Conservation (phyloP, 2,113 vertebrate species). For the Hippocampus guttulatus region DNA sequence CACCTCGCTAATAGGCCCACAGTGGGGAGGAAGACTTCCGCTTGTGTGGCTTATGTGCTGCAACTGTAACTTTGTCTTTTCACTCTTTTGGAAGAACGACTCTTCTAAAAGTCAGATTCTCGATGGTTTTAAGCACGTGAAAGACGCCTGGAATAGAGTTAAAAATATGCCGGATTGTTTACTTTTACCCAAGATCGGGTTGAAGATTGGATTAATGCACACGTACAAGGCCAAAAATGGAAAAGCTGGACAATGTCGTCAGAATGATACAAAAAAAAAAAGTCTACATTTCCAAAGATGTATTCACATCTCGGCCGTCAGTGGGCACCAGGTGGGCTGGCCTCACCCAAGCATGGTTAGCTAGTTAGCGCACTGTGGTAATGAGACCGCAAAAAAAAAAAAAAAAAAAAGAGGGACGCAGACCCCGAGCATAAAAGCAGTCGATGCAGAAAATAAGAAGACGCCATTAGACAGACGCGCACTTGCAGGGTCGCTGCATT, state of each 20-base stretch:
- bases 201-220: no score
- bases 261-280: background rate
- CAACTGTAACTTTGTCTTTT: conserved; percentile 49
- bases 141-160: conserved; percentile 46
- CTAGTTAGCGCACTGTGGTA: conserved; percentile 71
- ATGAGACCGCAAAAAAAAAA: conserved; percentile 57
- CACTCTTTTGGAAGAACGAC: conserved; percentile 37
- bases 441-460: conserved; percentile 81
- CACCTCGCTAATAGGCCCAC: conserved; percentile 69
- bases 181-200: no score
- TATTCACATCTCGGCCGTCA: background rate
- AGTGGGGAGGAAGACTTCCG: conserved; percentile 54
- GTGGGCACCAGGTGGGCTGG: conserved; percentile 72
- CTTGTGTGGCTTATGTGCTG: conserved; percentile 42
- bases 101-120: conserved; percentile 44
- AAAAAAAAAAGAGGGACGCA: conserved; percentile 55
- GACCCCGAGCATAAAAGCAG: conserved; percentile 81
- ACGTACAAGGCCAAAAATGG: background rate
- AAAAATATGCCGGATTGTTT: no score
- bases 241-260: background rate
- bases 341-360: conserved; percentile 65
- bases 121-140: conserved; percentile 58
- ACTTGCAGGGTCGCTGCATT: conserved; percentile 75
- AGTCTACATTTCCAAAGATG: background rate
- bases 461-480: conserved; percentile 79